Base-by-base conservation (phyloP, 2,888 invertebrate species). In the Dolichopus griseipennis region DNA sequence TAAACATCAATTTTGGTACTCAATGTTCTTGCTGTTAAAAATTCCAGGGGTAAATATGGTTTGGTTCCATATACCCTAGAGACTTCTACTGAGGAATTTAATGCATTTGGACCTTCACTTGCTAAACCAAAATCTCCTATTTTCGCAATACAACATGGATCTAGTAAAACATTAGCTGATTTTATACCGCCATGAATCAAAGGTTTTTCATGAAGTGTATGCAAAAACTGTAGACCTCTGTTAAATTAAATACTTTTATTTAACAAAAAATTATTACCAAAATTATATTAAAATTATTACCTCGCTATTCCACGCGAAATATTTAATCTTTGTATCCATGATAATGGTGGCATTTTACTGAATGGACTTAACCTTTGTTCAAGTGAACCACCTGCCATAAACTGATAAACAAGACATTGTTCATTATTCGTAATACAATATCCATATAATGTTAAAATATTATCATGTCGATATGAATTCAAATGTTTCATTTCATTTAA, bases 171-270 rank as follows among this genome's bases (percentile, higher is more conserved):
- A 80, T 98, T 98, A 0, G 95, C 97, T 67, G 93, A 93, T 80
- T 97, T 97, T 65, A 98, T 95, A 75, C 98, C 97, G 0, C 97
- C 95, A 77, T 98, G 98, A 69, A 97, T 93, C 0, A 97, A 83
- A 0, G 96, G 94, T 65, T 89, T 90, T 0, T 87, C 86, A 0
- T 82, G 81, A 67, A 89, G 86, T 0, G 91, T 92, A 78, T 97
- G 97, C 0, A 98, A 83, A 78, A 90, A 97, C 76, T 92, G 92
- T 0, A 98, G 87, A 0, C 97, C 98, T 76, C 93, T 88, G 76
- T 0, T 78, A 27, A 66, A n/a, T n/a, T 37, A 18, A 20, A n/a
- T 52, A n/a, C n/a, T 3, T 20, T 61, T 9, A 20, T 61, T n/a
- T n/a, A n/a, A 9, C 9, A 20, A 15, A 61, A 20, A 20, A 7